Evolutionary conservation across 2,113 vertebrate genomes (phyloP).

Genomic region (Helogale parvula): DNA sequence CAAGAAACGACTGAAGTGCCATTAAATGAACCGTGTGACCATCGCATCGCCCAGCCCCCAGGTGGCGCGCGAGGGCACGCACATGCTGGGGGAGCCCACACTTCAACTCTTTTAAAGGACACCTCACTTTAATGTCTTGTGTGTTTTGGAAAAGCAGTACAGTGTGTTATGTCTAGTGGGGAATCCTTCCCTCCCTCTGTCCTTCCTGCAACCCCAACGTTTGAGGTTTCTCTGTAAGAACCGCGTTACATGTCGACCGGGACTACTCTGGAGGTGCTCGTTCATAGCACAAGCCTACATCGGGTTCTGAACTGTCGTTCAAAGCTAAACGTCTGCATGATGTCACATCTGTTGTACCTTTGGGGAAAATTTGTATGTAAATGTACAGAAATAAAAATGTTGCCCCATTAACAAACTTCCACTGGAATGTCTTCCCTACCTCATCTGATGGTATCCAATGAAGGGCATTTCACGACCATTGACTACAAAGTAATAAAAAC

Average conservation of each 20-base stretch:
- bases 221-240: conserved; percentile 79
- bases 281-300: conserved; percentile 87
- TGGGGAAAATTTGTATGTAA: conserved; percentile 88
- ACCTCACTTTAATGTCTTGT: conserved; percentile 82
- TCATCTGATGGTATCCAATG: conserved; percentile 66
- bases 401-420: conserved; percentile 81
- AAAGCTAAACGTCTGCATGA: conserved; percentile 89
- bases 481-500: conserved; percentile 38
- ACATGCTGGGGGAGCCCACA: neutral
- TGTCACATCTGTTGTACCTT: conserved; percentile 87
- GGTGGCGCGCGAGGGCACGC: conserved; percentile 58
- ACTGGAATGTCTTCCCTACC: conserved; percentile 79
- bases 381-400: conserved; percentile 90
- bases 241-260: conserved; percentile 80
- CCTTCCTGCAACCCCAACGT: conserved; percentile 35
- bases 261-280: conserved; percentile 83
- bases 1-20: conserved; percentile 83
- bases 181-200: conserved; percentile 27
- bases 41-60: conserved; percentile 73
- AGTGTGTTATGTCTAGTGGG: conserved; percentile 81
- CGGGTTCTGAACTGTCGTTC: conserved; percentile 86
- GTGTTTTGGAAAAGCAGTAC: conserved; percentile 79
- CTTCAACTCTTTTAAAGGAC: conserved; percentile 57
- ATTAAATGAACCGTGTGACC: conserved; percentile 83
- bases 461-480: conserved; percentile 61